Evolutionary conservation across 2,888 invertebrate genomes (phyloP).

Genomic region (Xanthostigma xanthostigma): DNA sequence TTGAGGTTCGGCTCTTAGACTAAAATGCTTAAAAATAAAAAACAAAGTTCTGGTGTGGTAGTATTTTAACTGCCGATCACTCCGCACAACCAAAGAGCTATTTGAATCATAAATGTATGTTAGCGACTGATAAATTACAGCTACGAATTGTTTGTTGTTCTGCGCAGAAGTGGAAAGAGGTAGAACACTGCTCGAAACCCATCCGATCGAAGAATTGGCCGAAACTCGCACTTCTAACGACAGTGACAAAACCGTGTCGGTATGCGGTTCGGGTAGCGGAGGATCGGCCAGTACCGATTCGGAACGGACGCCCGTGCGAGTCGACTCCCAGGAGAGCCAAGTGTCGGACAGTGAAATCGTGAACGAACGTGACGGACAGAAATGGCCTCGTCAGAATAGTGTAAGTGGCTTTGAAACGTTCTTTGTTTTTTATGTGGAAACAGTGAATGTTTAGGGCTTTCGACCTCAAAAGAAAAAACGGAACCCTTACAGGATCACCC

Average conservation of each 20-base stretch:
- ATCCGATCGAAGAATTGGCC: conserved; percentile 29
- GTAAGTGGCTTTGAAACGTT: conserved; percentile 31
- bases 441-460: background rate
- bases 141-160: background rate
- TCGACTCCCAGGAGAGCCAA: conserved; percentile 73
- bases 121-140: too few species aligned
- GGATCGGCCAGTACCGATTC: conserved; percentile 62
- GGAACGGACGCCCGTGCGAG: conserved; percentile 61
- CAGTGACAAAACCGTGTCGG: conserved; percentile 54
- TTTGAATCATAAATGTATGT: too few species aligned
- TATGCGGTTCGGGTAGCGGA: conserved; percentile 52
- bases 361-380: conserved; percentile 29
- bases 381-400: conserved; percentile 72
- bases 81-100: too few species aligned
- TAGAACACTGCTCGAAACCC: conserved; percentile 35
- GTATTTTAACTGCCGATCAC: too few species aligned
- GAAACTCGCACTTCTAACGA: conserved; percentile 44
- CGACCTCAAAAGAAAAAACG: too few species aligned
- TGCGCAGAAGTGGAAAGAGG: conserved; percentile 32
- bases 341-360: conserved; percentile 46
- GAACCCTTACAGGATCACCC: too few species aligned
- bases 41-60: too few species aligned
- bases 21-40: too few species aligned
- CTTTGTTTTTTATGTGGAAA: background rate
- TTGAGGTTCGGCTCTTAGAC: too few species aligned